These are phyloP conservation scores for Lacanobia oleracea DNA, from an alignment of 2,888 invertebrate genomes.

Conservation along the genomic window DNA sequence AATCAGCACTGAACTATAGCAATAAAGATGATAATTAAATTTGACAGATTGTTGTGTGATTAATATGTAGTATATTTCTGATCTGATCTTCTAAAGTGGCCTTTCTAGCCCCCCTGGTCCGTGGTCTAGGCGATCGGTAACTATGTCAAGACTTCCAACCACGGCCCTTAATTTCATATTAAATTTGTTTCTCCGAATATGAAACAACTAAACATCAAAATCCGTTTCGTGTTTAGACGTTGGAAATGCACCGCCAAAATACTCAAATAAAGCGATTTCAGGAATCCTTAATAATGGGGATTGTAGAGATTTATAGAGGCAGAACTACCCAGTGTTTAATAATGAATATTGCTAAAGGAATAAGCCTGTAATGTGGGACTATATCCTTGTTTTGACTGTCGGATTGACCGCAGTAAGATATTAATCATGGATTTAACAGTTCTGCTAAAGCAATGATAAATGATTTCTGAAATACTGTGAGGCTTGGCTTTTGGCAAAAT, in stretches of 20 bases:
- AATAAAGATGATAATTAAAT: too few species aligned
- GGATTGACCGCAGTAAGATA: neutral
- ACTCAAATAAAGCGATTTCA: neutral
- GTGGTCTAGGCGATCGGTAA: too few species aligned
- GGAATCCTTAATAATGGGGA: neutral
- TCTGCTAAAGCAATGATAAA: neutral
- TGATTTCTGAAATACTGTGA: neutral
- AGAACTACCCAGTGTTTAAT: slow-evolving; percentile 1
- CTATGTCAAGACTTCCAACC: too few species aligned
- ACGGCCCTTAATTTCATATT: too few species aligned
- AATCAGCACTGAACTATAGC: too few species aligned
- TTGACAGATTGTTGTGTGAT: too few species aligned
- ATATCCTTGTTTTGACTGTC: neutral
- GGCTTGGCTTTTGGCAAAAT: neutral
- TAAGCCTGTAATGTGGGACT: neutral
- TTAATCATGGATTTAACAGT: slow-evolving; percentile 11
- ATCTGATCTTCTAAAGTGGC: too few species aligned
- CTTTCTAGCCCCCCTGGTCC: too few species aligned
- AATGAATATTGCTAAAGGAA: neutral
- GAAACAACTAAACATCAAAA: neutral
- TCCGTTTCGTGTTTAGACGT: too few species aligned
- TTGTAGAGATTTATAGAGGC: neutral
- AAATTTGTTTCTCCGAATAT: too few species aligned
- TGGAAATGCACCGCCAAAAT: neutral
- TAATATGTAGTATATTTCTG: too few species aligned